Evolutionary conservation across 2,888 invertebrate species (phyloP).

Genomic region (Tachystola acroxantha): DNA sequence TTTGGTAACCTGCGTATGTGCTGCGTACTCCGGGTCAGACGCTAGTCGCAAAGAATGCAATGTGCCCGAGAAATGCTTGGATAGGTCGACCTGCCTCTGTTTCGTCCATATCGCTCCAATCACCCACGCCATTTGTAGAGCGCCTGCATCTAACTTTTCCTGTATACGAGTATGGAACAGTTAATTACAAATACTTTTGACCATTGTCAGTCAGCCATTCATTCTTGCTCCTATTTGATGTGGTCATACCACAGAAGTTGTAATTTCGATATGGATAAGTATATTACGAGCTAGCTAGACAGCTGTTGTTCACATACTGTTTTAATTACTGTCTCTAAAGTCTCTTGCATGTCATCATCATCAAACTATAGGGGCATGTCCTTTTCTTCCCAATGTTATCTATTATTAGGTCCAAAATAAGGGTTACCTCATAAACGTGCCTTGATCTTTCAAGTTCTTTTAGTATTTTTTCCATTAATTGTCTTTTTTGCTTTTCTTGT

Average conservation of each 20-base stretch:
- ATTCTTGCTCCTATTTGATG: too few relatives aligned
- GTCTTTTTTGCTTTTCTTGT: constrained; percentile 32
- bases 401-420: too few relatives aligned
- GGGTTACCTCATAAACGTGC: constrained; percentile 78
- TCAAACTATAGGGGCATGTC: too few relatives aligned
- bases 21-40: constrained; percentile 74
- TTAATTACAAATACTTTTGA: too few relatives aligned
- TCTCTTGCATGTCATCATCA: too few relatives aligned
- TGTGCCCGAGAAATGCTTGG: constrained; percentile 79
- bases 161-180: constrained; percentile 18
- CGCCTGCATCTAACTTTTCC: constrained; percentile 68
- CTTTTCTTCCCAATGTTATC: too few relatives aligned
- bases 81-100: constrained; percentile 79
- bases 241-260: too few relatives aligned
- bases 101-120: constrained; percentile 82
- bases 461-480: constrained; percentile 56
- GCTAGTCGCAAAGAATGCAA: constrained; percentile 79
- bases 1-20: constrained; percentile 55
- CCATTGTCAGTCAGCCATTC: too few relatives aligned
- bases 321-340: too few relatives aligned
- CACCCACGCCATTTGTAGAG: constrained; percentile 84
- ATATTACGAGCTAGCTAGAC: too few relatives aligned
- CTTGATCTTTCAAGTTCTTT: constrained; percentile 77
- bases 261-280: too few relatives aligned
- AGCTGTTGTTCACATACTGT: too few relatives aligned